Evolutionary conservation across 2,113 vertebrate genomes (phyloP).

Genomic region (Numida meleagris): DNA sequence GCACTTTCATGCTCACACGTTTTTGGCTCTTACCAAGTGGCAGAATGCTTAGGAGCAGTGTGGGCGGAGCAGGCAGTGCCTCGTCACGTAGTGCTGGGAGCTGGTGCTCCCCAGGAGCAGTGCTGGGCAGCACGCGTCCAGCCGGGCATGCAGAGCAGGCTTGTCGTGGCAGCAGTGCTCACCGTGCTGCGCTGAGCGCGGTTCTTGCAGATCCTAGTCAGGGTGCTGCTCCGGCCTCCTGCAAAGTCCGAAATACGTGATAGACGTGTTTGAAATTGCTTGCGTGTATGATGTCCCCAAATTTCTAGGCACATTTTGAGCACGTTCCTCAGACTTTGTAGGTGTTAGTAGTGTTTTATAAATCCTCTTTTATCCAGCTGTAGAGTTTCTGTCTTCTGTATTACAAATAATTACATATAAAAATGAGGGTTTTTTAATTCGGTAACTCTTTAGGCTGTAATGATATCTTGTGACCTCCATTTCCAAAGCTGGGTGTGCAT

Average conservation of each 20-base stretch:
- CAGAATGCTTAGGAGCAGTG: not conserved
- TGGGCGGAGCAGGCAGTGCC: not conserved
- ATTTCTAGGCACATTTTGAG: not conserved
- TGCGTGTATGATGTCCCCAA: not conserved
- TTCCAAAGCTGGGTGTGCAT: not conserved
- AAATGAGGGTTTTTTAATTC: fast-evolving
- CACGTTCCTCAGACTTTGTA: not conserved
- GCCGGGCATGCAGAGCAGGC: not conserved
- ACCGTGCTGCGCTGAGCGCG: no score
- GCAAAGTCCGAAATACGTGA: no score
- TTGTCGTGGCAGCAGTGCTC: not conserved
- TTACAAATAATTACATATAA: not conserved
- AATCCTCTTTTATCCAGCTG: not conserved
- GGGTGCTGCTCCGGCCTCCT: no score
- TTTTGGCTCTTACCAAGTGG: not conserved
- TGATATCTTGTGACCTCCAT: not conserved
- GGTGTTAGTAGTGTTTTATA: not conserved
- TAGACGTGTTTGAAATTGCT: not conserved
- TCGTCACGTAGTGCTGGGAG: no score
- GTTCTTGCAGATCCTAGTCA: not conserved
- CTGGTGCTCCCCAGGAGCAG: no score
- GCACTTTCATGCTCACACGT: not conserved
- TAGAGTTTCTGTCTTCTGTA: not conserved
- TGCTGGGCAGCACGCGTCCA: no score
- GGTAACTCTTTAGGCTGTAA: not conserved